Conservation (phyloP, 1,140 invertebrate species). For the Oncopeltus fasciatus region DNA sequence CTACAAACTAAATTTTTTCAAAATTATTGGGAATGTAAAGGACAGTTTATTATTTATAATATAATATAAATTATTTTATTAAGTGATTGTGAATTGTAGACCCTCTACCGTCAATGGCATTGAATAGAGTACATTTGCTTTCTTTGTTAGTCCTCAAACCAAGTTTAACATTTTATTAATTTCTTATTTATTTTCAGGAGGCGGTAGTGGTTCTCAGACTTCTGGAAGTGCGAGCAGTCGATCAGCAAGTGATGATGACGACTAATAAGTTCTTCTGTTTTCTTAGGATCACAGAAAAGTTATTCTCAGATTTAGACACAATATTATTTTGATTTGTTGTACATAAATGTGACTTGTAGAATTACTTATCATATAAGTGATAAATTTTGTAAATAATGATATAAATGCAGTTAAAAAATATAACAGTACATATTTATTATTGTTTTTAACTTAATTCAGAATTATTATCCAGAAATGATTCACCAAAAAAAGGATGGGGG, state of each 20-base stretch:
- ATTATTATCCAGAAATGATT: too few species aligned
- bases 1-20: background rate
- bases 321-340: too few species aligned
- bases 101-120: background rate
- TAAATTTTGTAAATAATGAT: too few species aligned
- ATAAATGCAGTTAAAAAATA: too few species aligned
- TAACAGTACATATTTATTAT: too few species aligned
- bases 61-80: background rate
- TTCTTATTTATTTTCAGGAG: background rate
- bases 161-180: background rate
- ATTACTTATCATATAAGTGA: too few species aligned
- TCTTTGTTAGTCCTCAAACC: background rate
- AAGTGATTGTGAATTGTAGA: background rate
- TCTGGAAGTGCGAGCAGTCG: background rate
- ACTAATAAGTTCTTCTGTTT: background rate
- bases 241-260: background rate
- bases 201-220: background rate
- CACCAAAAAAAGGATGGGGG: too few species aligned
- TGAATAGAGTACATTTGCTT: background rate
- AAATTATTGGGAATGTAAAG: background rate
- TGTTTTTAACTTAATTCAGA: too few species aligned
- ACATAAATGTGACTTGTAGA: too few species aligned
- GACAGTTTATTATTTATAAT: background rate
- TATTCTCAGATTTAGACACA: too few species aligned
- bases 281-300: too few species aligned